Conservation (phyloP, 2,888 invertebrate species). For the Syritta pipiens region DNA sequence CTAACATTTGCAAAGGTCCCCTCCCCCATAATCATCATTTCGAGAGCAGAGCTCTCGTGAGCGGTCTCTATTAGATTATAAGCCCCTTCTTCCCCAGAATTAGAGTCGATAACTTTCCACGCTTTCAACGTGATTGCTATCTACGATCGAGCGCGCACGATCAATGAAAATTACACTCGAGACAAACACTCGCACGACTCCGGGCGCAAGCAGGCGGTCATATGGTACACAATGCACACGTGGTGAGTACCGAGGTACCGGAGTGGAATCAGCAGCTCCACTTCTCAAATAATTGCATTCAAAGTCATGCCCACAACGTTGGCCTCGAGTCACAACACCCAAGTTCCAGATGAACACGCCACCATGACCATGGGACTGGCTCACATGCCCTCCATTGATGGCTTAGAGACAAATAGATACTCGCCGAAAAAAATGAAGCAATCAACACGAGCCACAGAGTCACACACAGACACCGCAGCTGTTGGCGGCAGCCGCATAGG, state of each 20-base stretch:
- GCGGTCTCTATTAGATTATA: constrained; percentile 14
- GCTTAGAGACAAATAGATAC: constrained; percentile 66
- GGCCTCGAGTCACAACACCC: constrained; percentile 63
- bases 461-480: constrained; percentile 7
- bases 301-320: constrained; percentile 48
- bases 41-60: not conserved
- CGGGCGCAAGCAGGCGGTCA: not conserved
- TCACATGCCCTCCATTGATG: constrained; percentile 58
- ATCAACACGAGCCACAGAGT: constrained; percentile 41
- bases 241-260: constrained; percentile 31
- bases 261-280: too few species aligned
- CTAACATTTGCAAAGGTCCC: not conserved
- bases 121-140: constrained; percentile 57
- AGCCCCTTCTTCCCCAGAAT: constrained; percentile 25
- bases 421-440: constrained; percentile 63
- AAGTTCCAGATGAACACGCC: constrained; percentile 9
- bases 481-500: too few species aligned
- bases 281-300: constrained; percentile 52
- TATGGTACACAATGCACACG: constrained; percentile 15
- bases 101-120: constrained; percentile 59
- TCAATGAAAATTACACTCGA: constrained; percentile 58
- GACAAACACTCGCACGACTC: constrained; percentile 45
- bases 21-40: not conserved
- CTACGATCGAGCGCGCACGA: constrained; percentile 62
- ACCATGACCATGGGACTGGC: constrained; percentile 45